phyloP scores from a whole-genome alignment of 64 coral and sea anemone genomes.

The Montipora foliosa region DNA sequence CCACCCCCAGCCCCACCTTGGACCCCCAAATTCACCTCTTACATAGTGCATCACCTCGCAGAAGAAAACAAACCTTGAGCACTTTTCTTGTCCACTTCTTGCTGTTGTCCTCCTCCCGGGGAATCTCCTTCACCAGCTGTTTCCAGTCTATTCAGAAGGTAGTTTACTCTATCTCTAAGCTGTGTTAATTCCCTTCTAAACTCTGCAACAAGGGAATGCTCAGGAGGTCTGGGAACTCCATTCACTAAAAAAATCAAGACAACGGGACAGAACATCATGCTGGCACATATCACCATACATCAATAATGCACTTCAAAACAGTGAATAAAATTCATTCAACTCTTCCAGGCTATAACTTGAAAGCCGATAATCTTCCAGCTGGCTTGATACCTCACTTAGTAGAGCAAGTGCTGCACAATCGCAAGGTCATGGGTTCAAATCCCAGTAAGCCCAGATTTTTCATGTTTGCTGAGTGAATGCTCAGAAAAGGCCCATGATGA shows the following conservation, averaged over 20 bases:
- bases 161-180: constrained; percentile 86
- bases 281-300: too few relatives aligned
- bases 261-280: not conserved
- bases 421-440: too few relatives aligned
- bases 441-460: too few relatives aligned
- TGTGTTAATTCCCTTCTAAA: constrained; percentile 86
- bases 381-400: too few relatives aligned
- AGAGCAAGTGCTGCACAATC: too few relatives aligned
- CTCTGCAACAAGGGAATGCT: constrained; percentile 93
- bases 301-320: too few relatives aligned
- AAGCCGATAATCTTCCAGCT: too few relatives aligned
- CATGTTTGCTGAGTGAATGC: too few relatives aligned
- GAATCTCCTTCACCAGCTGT: not conserved
- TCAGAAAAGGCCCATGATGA: too few relatives aligned
- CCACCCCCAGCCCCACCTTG: too few relatives aligned
- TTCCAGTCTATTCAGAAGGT: constrained; percentile 88
- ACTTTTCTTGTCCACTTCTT: not conserved
- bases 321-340: too few relatives aligned
- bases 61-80: constrained; percentile 1
- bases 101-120: constrained; percentile 18
- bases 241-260: constrained; percentile 69
- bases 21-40: not conserved
- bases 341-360: too few relatives aligned
- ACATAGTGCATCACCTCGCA: not conserved
- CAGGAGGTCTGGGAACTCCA: constrained; percentile 89